A percentile compares a stretch with the other conserved stretches of the same genome.
These are phyloP conservation scores for Danio albolineatus DNA, from an alignment of 2,797 vertebrate genomes.

Conservation along the genomic window DNA sequence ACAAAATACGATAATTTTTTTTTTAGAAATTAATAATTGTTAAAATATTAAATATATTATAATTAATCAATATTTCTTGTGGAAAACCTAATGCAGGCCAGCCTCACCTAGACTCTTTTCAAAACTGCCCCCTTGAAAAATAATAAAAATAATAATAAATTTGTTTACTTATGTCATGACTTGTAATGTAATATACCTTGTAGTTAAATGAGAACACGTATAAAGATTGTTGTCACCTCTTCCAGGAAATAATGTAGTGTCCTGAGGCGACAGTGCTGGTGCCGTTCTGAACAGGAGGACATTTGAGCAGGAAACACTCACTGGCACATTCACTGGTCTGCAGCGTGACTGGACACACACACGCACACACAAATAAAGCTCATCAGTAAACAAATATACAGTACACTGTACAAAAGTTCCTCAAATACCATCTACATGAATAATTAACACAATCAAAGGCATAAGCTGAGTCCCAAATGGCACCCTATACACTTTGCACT, in stretches of 20 bases:
- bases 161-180: not conserved
- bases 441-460: not conserved
- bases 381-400: not conserved
- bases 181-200: not conserved
- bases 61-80: too few species aligned
- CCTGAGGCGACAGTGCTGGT: conserved; percentile 88
- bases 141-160: too few species aligned
- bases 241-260: conserved; percentile 91
- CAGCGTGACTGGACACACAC: conserved; percentile 84
- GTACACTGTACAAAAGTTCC: not conserved
- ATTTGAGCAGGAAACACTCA: conserved; percentile 93
- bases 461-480: too few species aligned
- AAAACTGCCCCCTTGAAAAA: too few species aligned
- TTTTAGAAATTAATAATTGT: too few species aligned
- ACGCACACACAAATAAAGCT: conserved; percentile 31
- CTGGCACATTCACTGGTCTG: conserved; percentile 93
- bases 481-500: too few species aligned
- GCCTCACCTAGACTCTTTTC: too few species aligned
- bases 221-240: conserved; percentile 72
- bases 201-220: not conserved
- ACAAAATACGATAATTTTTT: too few species aligned
- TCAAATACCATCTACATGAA: not conserved
- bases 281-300: conserved; percentile 80
- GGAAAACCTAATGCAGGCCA: too few species aligned
- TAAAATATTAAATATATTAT: too few species aligned